Evolutionary conservation across 2,113 vertebrate genomes (phyloP).

Genomic region (Peromyscus leucopus): DNA sequence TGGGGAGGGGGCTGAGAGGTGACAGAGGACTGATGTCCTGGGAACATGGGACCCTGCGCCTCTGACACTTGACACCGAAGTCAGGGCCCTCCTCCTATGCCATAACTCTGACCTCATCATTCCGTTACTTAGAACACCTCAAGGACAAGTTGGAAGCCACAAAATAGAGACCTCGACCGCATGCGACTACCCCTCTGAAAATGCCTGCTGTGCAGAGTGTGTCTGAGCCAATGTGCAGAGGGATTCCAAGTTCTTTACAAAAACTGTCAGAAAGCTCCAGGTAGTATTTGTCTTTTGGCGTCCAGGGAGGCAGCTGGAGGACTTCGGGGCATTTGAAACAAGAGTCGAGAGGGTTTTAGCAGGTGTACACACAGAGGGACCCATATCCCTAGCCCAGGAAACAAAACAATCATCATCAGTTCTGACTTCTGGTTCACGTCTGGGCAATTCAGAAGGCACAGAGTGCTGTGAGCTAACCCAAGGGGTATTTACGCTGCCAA

Average conservation of each 20-base stretch:
- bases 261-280: background rate
- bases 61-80: background rate
- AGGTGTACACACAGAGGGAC: background rate
- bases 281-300: background rate
- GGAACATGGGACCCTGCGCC: background rate
- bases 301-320: background rate
- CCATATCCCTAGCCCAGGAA: background rate
- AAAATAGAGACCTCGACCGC: background rate
- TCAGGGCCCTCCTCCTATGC: background rate
- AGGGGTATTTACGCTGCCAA: background rate
- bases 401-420: background rate
- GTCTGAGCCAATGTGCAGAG: background rate
- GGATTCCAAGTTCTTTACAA: background rate
- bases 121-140: background rate
- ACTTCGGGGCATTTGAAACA: background rate
- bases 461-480: background rate
- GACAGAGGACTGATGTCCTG: background rate
- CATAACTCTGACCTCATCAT: background rate
- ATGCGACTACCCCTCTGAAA: background rate
- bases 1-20: no score
- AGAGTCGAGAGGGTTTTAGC: background rate
- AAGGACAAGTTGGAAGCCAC: background rate
- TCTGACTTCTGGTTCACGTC: background rate
- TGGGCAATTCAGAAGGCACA: background rate
- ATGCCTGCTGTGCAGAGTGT: accelerated